Conservation (phyloP, 1,140 invertebrate species). For the Maconellicoccus hirsutus region DNA sequence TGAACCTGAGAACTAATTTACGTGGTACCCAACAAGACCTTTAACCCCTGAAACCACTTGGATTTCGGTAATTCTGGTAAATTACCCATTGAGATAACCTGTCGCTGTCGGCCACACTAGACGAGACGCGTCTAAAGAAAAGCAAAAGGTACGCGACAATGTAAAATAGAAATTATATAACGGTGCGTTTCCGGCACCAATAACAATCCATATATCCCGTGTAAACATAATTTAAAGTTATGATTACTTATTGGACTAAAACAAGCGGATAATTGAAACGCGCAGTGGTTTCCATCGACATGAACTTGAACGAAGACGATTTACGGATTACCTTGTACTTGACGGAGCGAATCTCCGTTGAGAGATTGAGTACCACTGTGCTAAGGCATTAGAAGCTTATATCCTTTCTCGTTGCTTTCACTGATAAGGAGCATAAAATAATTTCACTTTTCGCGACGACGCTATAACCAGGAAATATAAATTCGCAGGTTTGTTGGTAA, state of each 20-base stretch:
- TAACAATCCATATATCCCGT: neutral
- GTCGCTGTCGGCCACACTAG: no score
- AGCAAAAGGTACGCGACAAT: no score
- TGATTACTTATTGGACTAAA: neutral
- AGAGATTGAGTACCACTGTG: neutral
- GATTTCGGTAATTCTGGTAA: no score
- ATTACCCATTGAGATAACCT: no score
- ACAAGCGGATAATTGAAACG: neutral
- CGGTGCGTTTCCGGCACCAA: neutral
- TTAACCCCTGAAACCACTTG: no score
- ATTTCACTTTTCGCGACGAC: neutral
- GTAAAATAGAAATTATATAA: neutral
- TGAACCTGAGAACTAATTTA: no score
- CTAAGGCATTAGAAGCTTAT: neutral
- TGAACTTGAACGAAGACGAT: neutral
- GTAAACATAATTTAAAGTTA: neutral
- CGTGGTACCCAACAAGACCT: no score
- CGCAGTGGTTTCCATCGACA: neutral
- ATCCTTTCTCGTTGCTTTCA: neutral
- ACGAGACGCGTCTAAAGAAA: no score
- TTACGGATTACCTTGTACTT: neutral
- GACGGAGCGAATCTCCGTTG: neutral
- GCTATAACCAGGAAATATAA: conserved; percentile 1
- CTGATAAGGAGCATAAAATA: conserved; percentile 1
- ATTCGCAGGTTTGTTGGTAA: neutral